Conservation (phyloP, 2,888 invertebrate species). For the Ctena decussata region DNA sequence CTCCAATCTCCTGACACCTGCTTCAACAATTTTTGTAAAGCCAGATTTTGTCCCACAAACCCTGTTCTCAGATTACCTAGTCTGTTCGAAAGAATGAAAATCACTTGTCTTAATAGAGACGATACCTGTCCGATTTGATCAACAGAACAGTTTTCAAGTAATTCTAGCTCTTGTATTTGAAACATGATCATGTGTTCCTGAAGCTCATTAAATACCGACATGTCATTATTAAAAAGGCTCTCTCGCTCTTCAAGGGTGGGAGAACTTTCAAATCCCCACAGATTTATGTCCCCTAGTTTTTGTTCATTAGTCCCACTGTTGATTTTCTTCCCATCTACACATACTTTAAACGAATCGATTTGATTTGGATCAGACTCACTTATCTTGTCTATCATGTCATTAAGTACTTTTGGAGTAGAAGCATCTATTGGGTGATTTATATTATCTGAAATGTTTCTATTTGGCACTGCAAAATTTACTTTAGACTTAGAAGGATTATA, state of each 20-base stretch:
- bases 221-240: background rate
- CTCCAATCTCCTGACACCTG: slow-evolving; percentile 3
- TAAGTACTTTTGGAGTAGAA: background rate
- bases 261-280: slow-evolving; percentile 35
- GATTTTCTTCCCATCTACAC: slow-evolving; percentile 45
- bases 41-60: background rate
- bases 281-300: slow-evolving; percentile 24
- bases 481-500: slow-evolving; percentile 10
- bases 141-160: no score
- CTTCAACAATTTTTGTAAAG: slow-evolving; percentile 1
- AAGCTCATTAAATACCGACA: background rate
- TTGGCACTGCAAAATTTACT: slow-evolving; percentile 47
- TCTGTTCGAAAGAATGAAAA: background rate
- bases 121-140: background rate
- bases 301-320: background rate
- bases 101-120: background rate
- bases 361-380: background rate
- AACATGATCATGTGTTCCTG: background rate
- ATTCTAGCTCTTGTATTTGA: no score
- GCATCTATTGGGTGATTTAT: no score
- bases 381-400: background rate
- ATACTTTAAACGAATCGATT: slow-evolving; percentile 9
- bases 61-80: background rate
- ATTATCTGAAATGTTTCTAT: background rate
- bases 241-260: slow-evolving; percentile 10